Evolutionary conservation across 35 echinoderm and acorn worm genomes (phyloP), one percentile per base, ranked within the genome.

Genomic region (Apostichopus californicus): DNA sequence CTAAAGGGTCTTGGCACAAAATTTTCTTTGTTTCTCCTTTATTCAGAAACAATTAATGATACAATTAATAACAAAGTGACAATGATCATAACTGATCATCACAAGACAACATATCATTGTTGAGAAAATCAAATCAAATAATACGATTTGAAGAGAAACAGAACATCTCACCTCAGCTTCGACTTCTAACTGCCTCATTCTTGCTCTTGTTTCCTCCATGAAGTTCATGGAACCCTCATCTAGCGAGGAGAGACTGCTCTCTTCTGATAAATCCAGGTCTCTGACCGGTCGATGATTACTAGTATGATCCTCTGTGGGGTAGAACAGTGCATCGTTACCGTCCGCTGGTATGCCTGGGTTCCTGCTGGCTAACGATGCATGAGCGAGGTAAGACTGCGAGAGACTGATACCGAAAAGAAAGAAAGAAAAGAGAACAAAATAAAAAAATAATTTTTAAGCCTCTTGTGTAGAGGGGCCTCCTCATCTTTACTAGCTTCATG

Each of bases 191-290:
- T 96, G 92, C 18, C 84, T 54, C 60, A 96, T 94, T 79, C 92
- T 96, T 5, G 92, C 92, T 90, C 90, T 96, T 7, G 92, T 94
- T 55, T 96, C 91, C 56, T 96, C 92, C 46, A 96, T 55, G 63
- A 94, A 94, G 14, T 93, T 85, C 6, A 22, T 75, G 9, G 93
- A 78, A 8, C 75, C 65, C n/a, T 81, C 86, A 54, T 23, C 57
- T 9, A 57, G 12, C 8, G 89, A 79, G 14, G 72, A 77, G 1
- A 78, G 54, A n/a, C 77, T 91, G 58, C 73, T 59, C 59, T 91
- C 89, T 8, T 57, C 55, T 57, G 89, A 91, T 6, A 54, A n/a
- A 34, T 91, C 89, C 73, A 91, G 15, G 9, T 59, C 89, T 57
- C 72, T 78, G 72, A 79, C 56, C 55, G 89, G 77, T 79, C 77